phyloP scores from a whole-genome alignment of 1,140 invertebrate species.

The Anastrepha obliqua region DNA sequence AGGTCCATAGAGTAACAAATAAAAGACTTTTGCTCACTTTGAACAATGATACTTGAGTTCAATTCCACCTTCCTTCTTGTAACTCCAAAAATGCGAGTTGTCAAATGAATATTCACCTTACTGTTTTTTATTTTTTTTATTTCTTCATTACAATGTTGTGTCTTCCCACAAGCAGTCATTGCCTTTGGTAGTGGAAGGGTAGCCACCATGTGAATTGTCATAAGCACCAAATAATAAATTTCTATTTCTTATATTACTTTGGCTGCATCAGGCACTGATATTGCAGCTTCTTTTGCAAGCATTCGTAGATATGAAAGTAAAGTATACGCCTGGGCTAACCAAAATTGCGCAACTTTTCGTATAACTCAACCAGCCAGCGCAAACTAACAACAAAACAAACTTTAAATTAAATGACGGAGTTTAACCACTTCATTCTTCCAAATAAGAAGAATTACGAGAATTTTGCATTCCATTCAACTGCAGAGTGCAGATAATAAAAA shows the following conservation, averaged over 20 bases:
- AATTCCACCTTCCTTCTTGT: background rate
- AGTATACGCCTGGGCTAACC: background rate
- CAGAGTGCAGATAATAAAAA: background rate
- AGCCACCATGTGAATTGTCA: background rate
- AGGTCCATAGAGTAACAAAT: too few species aligned
- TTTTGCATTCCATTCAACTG: background rate
- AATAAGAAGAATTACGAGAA: background rate
- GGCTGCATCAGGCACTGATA: background rate
- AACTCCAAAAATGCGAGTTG: background rate
- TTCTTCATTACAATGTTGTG: constrained; percentile 1
- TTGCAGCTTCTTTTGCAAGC: background rate
- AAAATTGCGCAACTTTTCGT: background rate
- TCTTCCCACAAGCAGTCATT: background rate
- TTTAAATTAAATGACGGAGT: background rate
- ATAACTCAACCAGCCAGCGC: background rate
- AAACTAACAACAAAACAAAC: background rate
- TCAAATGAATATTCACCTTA: constrained; percentile 27
- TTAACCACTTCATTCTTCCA: background rate
- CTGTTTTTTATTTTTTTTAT: background rate
- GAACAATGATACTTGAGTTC: background rate
- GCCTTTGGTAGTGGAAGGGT: background rate
- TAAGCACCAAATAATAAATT: constrained; percentile 10
- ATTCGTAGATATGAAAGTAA: background rate
- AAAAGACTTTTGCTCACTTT: background rate
- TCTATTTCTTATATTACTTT: constrained; percentile 12